Conservation (phyloP, 2,888 invertebrate genomes). For the Machimus rusticus region DNA sequence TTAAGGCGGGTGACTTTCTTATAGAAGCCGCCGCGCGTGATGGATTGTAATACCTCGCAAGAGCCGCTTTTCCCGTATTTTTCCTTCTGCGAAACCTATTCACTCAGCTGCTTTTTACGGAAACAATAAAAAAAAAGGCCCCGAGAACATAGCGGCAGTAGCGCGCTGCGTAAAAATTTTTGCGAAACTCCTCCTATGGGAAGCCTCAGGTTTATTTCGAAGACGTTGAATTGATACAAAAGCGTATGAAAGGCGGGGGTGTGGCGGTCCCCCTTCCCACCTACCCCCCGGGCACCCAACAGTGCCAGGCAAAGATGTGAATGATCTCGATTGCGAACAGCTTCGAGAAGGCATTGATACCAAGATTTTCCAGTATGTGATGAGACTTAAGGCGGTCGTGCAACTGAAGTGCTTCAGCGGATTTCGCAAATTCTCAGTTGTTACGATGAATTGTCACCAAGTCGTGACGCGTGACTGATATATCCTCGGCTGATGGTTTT, state of each 20-base stretch:
- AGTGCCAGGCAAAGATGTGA: not conserved
- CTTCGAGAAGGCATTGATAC: not conserved
- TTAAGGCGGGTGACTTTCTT: constrained; percentile 9
- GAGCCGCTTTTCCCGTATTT: not conserved
- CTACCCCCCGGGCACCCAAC: not conserved
- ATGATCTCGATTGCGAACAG: not conserved
- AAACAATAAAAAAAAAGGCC: not conserved
- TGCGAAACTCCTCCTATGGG: not conserved
- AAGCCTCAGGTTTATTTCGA: not conserved
- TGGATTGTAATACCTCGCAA: not conserved
- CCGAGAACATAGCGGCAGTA: not conserved
- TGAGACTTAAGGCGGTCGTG: not conserved
- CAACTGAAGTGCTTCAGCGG: not conserved
- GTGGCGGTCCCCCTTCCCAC: not conserved
- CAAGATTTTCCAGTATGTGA: not conserved
- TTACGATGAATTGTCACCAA: not conserved
- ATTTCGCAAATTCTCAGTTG: not conserved
- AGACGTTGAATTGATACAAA: not conserved
- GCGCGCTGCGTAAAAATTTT: not conserved
- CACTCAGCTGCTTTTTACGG: not conserved
- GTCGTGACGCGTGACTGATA: not conserved
- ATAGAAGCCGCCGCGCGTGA: not conserved
- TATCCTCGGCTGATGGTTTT: not conserved
- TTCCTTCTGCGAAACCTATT: not conserved
- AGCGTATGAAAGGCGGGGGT: not conserved